phyloP scores from a whole-genome alignment of 2,113 vertebrate species.

The Labrus mixtus region DNA sequence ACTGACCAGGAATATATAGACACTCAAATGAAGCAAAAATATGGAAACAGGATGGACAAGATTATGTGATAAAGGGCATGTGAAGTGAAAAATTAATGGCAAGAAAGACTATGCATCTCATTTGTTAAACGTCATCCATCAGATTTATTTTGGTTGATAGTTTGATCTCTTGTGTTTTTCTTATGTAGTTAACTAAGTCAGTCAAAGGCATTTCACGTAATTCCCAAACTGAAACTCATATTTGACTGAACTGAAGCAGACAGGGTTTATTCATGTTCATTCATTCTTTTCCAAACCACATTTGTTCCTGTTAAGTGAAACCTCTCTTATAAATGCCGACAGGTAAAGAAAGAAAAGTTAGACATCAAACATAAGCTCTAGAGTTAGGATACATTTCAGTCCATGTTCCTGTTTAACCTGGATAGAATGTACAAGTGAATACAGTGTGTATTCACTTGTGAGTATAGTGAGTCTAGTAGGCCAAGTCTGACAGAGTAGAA shows the following conservation, averaged over 20 bases:
- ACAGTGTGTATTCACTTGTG: constrained; percentile 15
- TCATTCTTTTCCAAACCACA: neutral
- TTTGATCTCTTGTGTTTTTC: neutral
- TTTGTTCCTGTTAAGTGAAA: neutral
- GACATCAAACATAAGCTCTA: constrained; percentile 44
- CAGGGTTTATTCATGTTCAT: too few species aligned
- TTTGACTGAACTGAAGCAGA: neutral
- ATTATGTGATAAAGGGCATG: constrained; percentile 1
- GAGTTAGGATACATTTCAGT: constrained; percentile 49
- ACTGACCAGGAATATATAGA: constrained; percentile 9
- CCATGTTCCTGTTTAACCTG: constrained; percentile 61
- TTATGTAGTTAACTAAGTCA: neutral
- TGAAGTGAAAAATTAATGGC: neutral
- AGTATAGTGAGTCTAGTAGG: constrained; percentile 12
- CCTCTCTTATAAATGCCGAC: constrained; percentile 29
- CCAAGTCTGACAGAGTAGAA: constrained; percentile 52
- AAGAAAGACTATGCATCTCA: constrained; percentile 16
- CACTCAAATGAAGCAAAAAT: constrained; percentile 22
- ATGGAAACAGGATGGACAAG: constrained; percentile 5
- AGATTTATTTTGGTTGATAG: neutral
- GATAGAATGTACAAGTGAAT: constrained; percentile 53
- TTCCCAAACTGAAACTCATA: constrained; percentile 12
- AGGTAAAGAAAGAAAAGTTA: constrained; percentile 25
- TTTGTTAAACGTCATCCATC: too few species aligned
- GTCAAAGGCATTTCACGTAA: constrained; percentile 2